phyloP scores from a whole-genome alignment of 2,113 vertebrate genomes.

The Callaeas wilsoni region DNA sequence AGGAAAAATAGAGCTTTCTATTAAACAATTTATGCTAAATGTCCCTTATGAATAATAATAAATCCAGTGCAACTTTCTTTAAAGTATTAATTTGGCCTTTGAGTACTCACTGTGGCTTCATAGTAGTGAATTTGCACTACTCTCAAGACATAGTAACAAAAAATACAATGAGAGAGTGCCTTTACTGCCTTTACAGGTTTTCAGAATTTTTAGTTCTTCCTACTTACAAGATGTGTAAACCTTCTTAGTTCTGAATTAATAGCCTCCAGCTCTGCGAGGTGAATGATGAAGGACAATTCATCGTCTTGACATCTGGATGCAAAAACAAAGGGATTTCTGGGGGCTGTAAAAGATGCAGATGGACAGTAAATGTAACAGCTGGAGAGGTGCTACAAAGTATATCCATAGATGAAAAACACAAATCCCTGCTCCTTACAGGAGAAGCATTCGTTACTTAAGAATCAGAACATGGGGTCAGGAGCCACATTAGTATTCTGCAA shows the following conservation, averaged over 20 bases:
- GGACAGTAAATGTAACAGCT: neutral
- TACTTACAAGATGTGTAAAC: neutral
- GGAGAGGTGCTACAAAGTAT: neutral
- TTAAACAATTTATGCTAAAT: neutral
- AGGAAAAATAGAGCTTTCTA: neutral
- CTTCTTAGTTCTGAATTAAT: neutral
- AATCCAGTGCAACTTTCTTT: neutral
- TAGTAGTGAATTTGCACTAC: neutral
- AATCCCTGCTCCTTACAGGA: neutral
- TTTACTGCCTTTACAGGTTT: neutral
- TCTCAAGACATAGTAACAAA: neutral
- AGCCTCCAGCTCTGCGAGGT: neutral
- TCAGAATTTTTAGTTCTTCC: neutral
- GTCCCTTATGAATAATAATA: neutral
- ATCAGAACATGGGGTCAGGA: neutral
- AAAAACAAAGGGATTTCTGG: neutral
- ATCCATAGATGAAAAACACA: neutral
- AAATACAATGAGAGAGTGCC: fast-evolving
- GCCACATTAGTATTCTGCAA: neutral
- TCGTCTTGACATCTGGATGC: neutral
- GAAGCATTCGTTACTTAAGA: neutral
- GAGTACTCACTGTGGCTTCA: neutral
- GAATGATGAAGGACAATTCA: neutral
- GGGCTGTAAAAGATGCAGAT: neutral
- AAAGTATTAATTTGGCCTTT: neutral